These are phyloP conservation scores for Drosophila putrida DNA, from an alignment of 2,888 invertebrate species.

Conservation along the genomic window DNA sequence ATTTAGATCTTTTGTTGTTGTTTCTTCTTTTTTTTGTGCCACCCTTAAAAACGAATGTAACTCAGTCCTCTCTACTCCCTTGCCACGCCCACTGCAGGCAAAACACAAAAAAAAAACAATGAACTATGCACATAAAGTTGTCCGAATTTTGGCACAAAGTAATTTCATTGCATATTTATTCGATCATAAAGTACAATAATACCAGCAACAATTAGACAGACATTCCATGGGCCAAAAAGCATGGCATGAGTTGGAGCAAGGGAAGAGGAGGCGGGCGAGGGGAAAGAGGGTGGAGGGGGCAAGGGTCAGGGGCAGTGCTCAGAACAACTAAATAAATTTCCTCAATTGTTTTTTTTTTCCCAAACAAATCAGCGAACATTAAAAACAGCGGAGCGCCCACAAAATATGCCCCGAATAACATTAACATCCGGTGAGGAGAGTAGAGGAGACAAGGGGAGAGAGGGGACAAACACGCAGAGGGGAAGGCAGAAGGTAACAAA, in stretches of 20 bases:
- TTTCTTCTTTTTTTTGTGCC: conserved; percentile 1
- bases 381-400: conserved; percentile 70
- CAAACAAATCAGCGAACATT: conserved; percentile 77
- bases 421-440: conserved; percentile 56
- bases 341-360: conserved; percentile 75
- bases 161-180: conserved; percentile 72
- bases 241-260: too few relatives aligned
- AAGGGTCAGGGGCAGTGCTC: background rate
- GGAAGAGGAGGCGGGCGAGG: too few relatives aligned
- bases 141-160: conserved; percentile 61
- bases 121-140: conserved; percentile 47
- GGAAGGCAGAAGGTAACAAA: background rate
- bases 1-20: conserved; percentile 39
- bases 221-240: conserved; percentile 37
- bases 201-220: conserved; percentile 47
- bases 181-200: conserved; percentile 56
- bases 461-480: too few relatives aligned
- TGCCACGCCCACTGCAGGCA: background rate
- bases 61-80: background rate
- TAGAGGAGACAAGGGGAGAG: background rate
- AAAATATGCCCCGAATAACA: conserved; percentile 56
- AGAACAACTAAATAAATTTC: conserved; percentile 74
- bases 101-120: conserved; percentile 17
- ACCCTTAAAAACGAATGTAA: background rate
- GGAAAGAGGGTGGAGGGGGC: background rate